Evolutionary conservation across 92 coral and sea anemone species (phyloP).

Genomic region (Chrysogorgia sp.): DNA sequence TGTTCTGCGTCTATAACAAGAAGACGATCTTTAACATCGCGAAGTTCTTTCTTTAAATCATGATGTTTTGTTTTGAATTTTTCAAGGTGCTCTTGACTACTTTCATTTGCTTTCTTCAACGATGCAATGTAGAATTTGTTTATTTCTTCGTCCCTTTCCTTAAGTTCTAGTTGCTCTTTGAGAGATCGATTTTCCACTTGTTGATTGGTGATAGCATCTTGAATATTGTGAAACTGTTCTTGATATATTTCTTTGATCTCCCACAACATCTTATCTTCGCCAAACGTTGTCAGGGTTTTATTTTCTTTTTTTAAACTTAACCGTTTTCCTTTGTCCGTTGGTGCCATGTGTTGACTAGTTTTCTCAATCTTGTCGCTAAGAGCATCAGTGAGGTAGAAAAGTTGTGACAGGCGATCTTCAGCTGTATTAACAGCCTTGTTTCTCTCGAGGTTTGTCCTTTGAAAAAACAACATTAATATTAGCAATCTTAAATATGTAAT

Average conservation of each 20-base stretch:
- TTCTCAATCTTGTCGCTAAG: conserved; percentile 15
- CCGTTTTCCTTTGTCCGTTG: too few relatives aligned
- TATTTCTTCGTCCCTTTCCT: conserved; percentile 19
- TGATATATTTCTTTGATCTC: conserved; percentile 14
- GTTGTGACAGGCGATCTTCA: background rate
- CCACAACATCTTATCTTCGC: background rate
- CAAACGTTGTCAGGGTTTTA: background rate
- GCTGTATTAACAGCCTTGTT: background rate
- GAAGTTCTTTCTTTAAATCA: conserved; percentile 20
- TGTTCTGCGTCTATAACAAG: conserved; percentile 8
- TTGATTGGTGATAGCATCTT: background rate
- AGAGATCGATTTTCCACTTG: conserved; percentile 6
- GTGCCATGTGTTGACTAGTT: background rate
- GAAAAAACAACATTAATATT: too few relatives aligned
- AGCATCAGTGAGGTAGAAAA: conserved; percentile 13
- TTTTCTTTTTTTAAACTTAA: too few relatives aligned
- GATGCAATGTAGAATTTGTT: background rate
- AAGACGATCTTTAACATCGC: background rate
- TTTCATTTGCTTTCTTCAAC: background rate
- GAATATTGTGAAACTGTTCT: conserved; percentile 1
- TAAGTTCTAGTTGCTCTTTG: conserved; percentile 5
- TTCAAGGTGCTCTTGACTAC: background rate
- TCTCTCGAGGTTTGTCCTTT: too few relatives aligned
- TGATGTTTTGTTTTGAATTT: background rate
- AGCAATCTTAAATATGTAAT: too few relatives aligned